Percentiles rank a stretch among this genome's conserved stretches.
phyloP scores from a whole-genome alignment of 2,888 invertebrate species.

The Agrilus mali region DNA sequence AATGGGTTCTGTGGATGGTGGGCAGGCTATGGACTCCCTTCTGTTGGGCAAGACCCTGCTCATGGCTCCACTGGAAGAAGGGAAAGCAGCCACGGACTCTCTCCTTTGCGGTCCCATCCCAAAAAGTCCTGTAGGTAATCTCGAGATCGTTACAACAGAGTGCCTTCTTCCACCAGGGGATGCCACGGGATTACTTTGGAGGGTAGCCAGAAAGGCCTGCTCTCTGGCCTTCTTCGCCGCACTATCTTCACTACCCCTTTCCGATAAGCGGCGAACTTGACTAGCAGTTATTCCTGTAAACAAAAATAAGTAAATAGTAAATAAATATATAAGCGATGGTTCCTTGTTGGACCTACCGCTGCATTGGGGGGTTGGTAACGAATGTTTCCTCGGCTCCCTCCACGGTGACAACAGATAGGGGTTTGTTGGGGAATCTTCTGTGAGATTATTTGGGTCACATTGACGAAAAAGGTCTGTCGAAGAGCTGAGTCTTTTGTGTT shows the following conservation, averaged over 20 bases:
- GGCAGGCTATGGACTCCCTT: constrained; percentile 40
- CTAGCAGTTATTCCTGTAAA: constrained; percentile 60
- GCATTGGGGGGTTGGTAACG: constrained; percentile 72
- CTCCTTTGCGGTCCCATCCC: constrained; percentile 53
- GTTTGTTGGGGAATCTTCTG: constrained; percentile 67
- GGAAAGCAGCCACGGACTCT: constrained; percentile 71
- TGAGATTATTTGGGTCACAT: constrained; percentile 40
- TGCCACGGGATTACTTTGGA: constrained; percentile 60
- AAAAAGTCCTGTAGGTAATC: constrained; percentile 64
- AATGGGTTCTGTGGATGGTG: constrained; percentile 57
- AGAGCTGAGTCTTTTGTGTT: constrained; percentile 35
- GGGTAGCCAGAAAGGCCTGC: constrained; percentile 70
- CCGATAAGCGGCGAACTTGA: constrained; percentile 72
- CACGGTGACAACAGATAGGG: constrained; percentile 74
- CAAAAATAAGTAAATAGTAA: too few species aligned
- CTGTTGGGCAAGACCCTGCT: constrained; percentile 30
- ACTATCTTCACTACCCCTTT: constrained; percentile 60
- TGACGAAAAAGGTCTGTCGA: constrained; percentile 26
- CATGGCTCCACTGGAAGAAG: constrained; percentile 39
- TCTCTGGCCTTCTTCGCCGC: constrained; percentile 65
- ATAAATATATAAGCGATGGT: too few species aligned
- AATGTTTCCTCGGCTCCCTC: constrained; percentile 68
- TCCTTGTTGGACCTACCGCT: constrained; percentile 33
- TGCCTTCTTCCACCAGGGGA: constrained; percentile 68
- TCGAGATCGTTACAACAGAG: constrained; percentile 77